Evolutionary conservation across 2,888 invertebrate genomes (phyloP), one percentile per base, ranked within the genome.

Genomic region (Temnothorax ravouxi): DNA sequence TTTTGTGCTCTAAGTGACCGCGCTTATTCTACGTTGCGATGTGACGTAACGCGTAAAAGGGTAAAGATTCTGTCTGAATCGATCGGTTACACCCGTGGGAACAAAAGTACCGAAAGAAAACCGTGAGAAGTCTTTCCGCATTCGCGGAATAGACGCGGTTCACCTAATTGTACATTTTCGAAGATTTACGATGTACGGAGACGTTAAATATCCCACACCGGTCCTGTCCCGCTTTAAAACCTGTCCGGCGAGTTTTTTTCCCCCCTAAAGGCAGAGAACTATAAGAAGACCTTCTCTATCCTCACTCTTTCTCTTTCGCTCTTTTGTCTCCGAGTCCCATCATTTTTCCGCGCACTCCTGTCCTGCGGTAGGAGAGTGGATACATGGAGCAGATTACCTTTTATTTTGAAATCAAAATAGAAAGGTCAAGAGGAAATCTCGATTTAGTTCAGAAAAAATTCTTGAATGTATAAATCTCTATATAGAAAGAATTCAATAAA

Each of bases 141-240:
- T 18, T 47, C 66, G 38, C 54, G 21, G 0, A 72, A 86, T 15
- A 21, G 29, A 34, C 11, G 13, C 47, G 21, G 44, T 69, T 52
- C 77, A 69, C 15, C 67, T 77, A 72, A 85, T 71, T 72, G 41
- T 75, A 85, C 62, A 21, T 50, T 84, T 85, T 72, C 44, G 18
- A 56, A 83, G 83, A 81, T 84, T 77, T 80, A 83, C 66, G 64
- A 84, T 76, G 61, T 81, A 83, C 67, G 76, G 71, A 84, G 72
- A 84, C 81, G 84, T 89, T 88, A 88, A 90, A 87, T 88, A 86
- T 85, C 86, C 77, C 52, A 67, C 84, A 86, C 81, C 59, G 76
- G 80, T 77, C 72, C 61, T 83, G 87, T 84, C 64, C 86, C 88
- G 85, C 86, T 92, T 92, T 92, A 91, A 92, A 93, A 92, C 93